These are phyloP conservation scores for Pseudorectes ferrugineus DNA, from an alignment of 2,113 vertebrate species.

Conservation along the genomic window DNA sequence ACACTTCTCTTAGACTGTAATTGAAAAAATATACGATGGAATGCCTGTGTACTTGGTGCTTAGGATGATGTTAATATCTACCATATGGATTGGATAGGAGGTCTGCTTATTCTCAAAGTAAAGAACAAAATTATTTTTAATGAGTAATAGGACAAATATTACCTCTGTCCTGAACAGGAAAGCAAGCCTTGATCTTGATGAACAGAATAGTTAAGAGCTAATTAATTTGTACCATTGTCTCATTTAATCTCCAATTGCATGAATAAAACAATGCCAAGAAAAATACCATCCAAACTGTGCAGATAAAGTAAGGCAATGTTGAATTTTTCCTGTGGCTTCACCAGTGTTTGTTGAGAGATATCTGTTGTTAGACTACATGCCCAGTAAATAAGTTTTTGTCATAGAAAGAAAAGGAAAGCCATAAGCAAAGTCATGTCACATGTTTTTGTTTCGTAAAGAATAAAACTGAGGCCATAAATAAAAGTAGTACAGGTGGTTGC, in stretches of 20 bases:
- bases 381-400: background rate
- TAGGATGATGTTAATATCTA: background rate
- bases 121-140: background rate
- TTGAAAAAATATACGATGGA: background rate
- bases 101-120: background rate
- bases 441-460: background rate
- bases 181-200: background rate
- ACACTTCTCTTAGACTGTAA: background rate
- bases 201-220: background rate
- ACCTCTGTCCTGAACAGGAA: background rate
- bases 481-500: background rate
- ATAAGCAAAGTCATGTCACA: background rate
- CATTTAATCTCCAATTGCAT: background rate
- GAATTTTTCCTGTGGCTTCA: background rate
- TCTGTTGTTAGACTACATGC: background rate
- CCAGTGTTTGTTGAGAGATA: background rate
- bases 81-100: background rate
- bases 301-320: background rate
- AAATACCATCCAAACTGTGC: background rate
- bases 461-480: background rate
- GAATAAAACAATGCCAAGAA: background rate
- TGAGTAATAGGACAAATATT: background rate
- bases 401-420: background rate
- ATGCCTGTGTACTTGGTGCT: background rate
- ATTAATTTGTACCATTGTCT: background rate